phyloP scores from a whole-genome alignment of 2,113 vertebrate genomes.

The Euleptes europaea region DNA sequence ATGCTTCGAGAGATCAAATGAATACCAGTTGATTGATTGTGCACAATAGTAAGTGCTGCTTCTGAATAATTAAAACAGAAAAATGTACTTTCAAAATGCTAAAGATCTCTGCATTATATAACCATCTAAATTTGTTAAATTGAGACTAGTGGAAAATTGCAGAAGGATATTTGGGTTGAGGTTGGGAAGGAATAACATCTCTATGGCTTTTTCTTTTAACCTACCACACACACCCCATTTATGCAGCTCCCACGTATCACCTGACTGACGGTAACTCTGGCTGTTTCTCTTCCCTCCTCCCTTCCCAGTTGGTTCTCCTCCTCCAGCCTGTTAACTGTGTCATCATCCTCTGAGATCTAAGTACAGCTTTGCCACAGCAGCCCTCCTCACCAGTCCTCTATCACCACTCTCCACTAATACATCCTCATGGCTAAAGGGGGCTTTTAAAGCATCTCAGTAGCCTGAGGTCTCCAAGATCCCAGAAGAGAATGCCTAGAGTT shows the following conservation, averaged over 20 bases:
- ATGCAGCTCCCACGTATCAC: not conserved
- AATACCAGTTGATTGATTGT: slow-evolving; percentile 98
- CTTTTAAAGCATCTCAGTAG: not conserved
- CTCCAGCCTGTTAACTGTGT: not conserved
- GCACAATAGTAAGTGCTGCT: slow-evolving; percentile 94
- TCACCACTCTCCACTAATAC: not conserved
- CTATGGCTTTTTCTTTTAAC: not conserved
- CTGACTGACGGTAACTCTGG: not conserved
- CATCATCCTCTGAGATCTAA: not conserved
- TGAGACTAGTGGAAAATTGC: not conserved
- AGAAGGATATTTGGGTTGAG: not conserved
- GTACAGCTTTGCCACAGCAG: not conserved
- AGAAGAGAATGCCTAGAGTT: not conserved
- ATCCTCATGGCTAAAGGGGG: not conserved
- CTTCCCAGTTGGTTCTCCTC: not conserved
- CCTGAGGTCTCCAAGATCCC: not conserved
- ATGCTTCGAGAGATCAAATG: slow-evolving; percentile 96
- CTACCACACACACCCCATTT: not conserved
- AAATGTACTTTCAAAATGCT: not conserved
- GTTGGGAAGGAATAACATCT: not conserved
- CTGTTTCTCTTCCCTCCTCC: not conserved
- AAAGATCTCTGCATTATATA: not conserved
- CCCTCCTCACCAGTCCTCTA: not conserved
- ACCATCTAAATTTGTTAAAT: not conserved
- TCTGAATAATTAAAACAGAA: not conserved